Evolutionary conservation across 2,888 invertebrate species (phyloP).

Genomic region (Helleia helle): DNA sequence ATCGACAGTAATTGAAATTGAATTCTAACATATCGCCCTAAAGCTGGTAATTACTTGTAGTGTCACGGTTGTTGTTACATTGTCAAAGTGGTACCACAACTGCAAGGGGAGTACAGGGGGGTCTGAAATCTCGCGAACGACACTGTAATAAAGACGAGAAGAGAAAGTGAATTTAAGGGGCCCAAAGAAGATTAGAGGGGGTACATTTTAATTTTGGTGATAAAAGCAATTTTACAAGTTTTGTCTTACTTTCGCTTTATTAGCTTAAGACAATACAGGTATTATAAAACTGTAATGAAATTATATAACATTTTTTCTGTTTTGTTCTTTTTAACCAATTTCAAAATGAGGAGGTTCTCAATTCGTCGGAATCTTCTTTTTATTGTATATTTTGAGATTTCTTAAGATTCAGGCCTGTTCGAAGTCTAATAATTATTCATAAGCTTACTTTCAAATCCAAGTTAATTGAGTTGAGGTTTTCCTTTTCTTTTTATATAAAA

Average conservation of each 20-base stretch:
- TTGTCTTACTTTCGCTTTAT: slow-evolving; percentile 5
- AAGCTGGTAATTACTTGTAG: slow-evolving; percentile 42
- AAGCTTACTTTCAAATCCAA: too few species aligned
- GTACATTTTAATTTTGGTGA: slow-evolving; percentile 70
- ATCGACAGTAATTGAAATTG: slow-evolving; percentile 42
- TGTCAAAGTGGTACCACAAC: slow-evolving; percentile 33
- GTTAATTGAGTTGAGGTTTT: too few species aligned
- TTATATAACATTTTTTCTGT: too few species aligned
- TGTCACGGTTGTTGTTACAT: slow-evolving; percentile 51
- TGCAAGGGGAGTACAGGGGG: slow-evolving; percentile 64
- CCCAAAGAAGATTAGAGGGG: slow-evolving; percentile 68
- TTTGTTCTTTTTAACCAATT: too few species aligned
- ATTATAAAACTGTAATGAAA: too few species aligned
- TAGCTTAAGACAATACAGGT: slow-evolving; percentile 45
- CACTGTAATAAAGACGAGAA: slow-evolving; percentile 76
- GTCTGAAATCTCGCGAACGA: slow-evolving; percentile 75
- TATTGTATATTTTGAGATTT: too few species aligned
- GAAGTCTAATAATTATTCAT: too few species aligned
- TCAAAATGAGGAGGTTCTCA: too few species aligned
- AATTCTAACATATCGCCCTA: slow-evolving; percentile 47
- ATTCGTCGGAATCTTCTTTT: too few species aligned
- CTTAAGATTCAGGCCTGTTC: too few species aligned
- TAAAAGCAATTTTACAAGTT: slow-evolving; percentile 42
- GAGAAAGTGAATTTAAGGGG: slow-evolving; percentile 78
- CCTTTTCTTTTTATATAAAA: too few species aligned